Percentiles rank a stretch among this genome's conserved stretches.
These are phyloP conservation scores for Megalopta genalis DNA, from an alignment of 1,140 invertebrate species.

Conservation along the genomic window DNA sequence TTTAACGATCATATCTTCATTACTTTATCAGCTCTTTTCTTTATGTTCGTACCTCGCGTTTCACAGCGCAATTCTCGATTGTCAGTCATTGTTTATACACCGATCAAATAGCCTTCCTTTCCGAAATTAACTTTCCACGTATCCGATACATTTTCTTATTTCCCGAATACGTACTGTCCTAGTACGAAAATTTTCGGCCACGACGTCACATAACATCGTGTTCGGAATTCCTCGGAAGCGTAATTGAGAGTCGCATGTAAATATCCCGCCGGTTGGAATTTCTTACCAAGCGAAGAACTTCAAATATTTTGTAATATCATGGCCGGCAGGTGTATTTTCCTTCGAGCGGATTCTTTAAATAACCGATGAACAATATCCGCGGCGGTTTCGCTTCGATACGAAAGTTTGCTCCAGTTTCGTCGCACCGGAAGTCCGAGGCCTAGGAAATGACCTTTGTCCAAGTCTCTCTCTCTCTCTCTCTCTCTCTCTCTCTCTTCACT, in stretches of 20 bases:
- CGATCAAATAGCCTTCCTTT: no score
- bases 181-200: not conserved
- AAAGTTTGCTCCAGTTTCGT: slow-evolving; percentile 3
- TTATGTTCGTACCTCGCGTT: no score
- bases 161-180: not conserved
- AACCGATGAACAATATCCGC: not conserved
- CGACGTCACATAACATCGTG: not conserved
- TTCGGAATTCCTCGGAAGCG: not conserved
- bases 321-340: not conserved
- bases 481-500: not conserved
- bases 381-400: not conserved
- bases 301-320: not conserved
- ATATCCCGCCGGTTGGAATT: not conserved
- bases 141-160: no score
- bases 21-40: no score
- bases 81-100: no score
- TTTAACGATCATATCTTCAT: no score
- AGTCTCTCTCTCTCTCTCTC: not conserved
- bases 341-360: not conserved
- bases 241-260: not conserved
- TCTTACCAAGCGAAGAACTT: not conserved
- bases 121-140: no score
- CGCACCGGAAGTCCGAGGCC: not conserved
- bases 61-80: no score
- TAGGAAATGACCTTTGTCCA: not conserved